Evolutionary conservation across 2,113 vertebrate genomes (phyloP).

Genomic region (Petrocephalus zakoni): DNA sequence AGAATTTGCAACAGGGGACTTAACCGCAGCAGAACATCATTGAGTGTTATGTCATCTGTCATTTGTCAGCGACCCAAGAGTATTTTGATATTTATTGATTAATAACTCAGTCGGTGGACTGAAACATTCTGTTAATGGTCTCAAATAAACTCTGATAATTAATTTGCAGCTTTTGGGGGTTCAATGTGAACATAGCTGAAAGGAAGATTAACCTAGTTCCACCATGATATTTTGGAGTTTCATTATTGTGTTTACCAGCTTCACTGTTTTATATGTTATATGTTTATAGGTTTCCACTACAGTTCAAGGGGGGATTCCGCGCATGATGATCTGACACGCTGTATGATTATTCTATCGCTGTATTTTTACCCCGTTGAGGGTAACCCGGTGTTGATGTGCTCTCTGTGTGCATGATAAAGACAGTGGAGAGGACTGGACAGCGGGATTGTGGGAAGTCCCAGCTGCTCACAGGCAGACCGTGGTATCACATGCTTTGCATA

Average conservation of each 20-base stretch:
- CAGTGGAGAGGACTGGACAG: not conserved
- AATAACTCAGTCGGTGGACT: not conserved
- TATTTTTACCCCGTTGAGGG: not conserved
- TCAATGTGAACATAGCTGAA: not conserved
- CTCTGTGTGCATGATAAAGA: not conserved
- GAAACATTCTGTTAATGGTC: not conserved
- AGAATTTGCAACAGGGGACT: not conserved
- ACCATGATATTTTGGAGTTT: not conserved
- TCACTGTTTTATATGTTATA: not conserved
- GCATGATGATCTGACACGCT: not conserved
- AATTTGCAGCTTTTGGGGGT: not conserved
- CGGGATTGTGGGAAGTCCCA: not conserved
- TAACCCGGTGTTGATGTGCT: not conserved
- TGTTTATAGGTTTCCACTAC: not conserved
- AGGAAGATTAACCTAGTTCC: not conserved
- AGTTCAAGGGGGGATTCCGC: not conserved
- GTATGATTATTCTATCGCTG: not conserved
- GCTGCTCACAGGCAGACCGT: not conserved
- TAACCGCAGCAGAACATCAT: not conserved
- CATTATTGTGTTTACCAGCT: not conserved
- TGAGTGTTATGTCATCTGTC: not conserved
- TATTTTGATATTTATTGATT: not conserved
- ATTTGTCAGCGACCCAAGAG: not conserved
- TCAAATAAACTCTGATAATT: not conserved
- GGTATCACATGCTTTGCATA: constrained; percentile 17